Conservation (phyloP, 2,113 vertebrate species). For the Eudyptes chrysolophus region DNA sequence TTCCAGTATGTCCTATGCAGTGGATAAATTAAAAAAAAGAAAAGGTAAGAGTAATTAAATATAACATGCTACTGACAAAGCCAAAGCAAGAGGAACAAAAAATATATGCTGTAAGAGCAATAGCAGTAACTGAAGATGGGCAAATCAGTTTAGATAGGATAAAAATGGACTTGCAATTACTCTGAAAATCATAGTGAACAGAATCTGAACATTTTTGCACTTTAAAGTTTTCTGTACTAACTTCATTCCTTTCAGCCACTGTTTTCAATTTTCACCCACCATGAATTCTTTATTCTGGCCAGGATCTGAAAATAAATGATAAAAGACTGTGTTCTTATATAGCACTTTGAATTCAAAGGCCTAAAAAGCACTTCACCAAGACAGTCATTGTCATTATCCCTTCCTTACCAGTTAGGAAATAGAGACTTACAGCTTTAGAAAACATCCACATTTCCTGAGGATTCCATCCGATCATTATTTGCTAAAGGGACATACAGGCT, state of each 20-base stretch:
- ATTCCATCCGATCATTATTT: not conserved
- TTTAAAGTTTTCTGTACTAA: not conserved
- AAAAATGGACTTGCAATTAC: not conserved
- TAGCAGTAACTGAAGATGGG: not conserved
- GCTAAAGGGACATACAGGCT: not conserved
- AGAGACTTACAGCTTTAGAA: not conserved
- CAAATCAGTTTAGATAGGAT: not conserved
- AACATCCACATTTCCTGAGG: not conserved
- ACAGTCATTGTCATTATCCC: not conserved
- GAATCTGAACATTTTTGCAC: not conserved
- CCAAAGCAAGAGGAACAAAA: not conserved
- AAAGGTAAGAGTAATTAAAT: not conserved
- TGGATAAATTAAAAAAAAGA: not conserved
- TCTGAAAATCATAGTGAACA: not conserved
- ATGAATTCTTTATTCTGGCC: not conserved
- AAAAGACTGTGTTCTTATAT: not conserved
- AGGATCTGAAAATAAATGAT: not conserved
- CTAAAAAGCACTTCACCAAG: not conserved
- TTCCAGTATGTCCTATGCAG: not conserved
- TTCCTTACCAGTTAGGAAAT: not conserved
- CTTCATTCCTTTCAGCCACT: not conserved
- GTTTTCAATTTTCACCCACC: not conserved
- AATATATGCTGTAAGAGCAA: not conserved
- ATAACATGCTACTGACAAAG: not conserved
- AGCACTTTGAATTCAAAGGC: not conserved